A percentile compares a stretch with the other conserved stretches of the same genome.
phyloP scores from a whole-genome alignment of 1,140 invertebrate species.

The Hyles vespertilio region DNA sequence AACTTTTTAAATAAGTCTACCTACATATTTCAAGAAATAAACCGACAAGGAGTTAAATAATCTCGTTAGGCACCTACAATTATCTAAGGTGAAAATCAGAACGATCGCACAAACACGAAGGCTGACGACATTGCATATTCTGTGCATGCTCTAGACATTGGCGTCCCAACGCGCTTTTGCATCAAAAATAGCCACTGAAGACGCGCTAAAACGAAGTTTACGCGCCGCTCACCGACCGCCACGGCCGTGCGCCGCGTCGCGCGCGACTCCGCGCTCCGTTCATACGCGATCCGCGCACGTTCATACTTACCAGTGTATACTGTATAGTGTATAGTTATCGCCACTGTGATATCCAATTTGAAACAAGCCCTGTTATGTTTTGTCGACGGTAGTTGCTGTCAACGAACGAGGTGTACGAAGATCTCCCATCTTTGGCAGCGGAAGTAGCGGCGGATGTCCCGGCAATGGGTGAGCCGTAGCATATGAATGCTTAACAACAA shows the following conservation, averaged over 20 bases:
- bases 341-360: slow-evolving; percentile 17
- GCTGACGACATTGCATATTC: slow-evolving; percentile 73
- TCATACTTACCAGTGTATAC: neutral
- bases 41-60: neutral
- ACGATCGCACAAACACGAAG: slow-evolving; percentile 48
- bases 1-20: too few relatives aligned
- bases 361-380: slow-evolving; percentile 47
- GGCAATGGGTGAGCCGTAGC: slow-evolving; percentile 68
- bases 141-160: slow-evolving; percentile 73
- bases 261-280: too few relatives aligned
- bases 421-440: slow-evolving; percentile 73
- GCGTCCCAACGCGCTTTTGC: slow-evolving; percentile 68
- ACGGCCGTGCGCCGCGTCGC: neutral
- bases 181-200: slow-evolving; percentile 73
- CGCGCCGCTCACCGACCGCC: slow-evolving; percentile 40
- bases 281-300: too few relatives aligned
- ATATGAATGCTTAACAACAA: slow-evolving; percentile 72
- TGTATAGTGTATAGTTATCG: slow-evolving; percentile 8
- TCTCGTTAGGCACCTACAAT: neutral
- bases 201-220: slow-evolving; percentile 63
- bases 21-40: too few relatives aligned
- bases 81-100: slow-evolving; percentile 8
- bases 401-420: slow-evolving; percentile 63
- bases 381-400: slow-evolving; percentile 47
- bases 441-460: slow-evolving; percentile 71